These are phyloP conservation scores for Drosophila jambulina DNA, from an alignment of 1,140 invertebrate genomes.

Conservation along the genomic window DNA sequence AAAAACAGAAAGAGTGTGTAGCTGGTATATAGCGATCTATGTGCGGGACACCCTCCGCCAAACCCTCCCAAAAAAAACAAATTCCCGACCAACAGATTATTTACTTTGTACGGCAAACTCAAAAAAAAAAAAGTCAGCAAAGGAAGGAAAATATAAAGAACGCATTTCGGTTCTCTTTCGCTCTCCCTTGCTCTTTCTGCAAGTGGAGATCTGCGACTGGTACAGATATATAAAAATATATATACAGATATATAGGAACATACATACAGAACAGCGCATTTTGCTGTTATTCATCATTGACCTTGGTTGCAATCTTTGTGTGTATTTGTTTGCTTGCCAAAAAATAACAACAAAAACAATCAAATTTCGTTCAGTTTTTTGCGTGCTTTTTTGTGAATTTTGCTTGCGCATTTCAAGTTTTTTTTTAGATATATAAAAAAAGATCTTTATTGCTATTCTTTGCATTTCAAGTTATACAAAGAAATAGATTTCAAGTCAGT, in stretches of 20 bases:
- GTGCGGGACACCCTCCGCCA: conserved; percentile 14
- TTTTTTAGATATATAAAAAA: conserved; percentile 33
- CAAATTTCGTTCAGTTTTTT: conserved; percentile 35
- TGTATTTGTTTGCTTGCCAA: conserved; percentile 53
- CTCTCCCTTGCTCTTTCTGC: conserved; percentile 36
- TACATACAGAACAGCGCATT: conserved; percentile 63
- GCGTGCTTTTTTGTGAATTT: conserved; percentile 22
- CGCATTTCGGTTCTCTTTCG: conserved; percentile 53
- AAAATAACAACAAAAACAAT: conserved; percentile 13
- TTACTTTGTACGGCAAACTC: conserved; percentile 70
- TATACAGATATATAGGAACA: neutral
- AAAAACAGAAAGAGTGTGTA: neutral
- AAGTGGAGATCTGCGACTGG: conserved; percentile 72
- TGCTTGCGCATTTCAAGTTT: conserved; percentile 61
- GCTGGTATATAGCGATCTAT: conserved; percentile 35
- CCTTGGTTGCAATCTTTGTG: conserved; percentile 82
- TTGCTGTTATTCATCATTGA: conserved; percentile 84
- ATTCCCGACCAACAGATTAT: conserved; percentile 72
- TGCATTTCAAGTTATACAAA: conserved; percentile 68
- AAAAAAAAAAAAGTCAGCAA: conserved; percentile 28
- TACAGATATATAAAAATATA: conserved; percentile 45
- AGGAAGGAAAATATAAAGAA: conserved; percentile 54
- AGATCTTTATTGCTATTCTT: conserved; percentile 40
- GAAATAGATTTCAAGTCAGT: conserved; percentile 1
- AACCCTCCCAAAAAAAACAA: conserved; percentile 12